Conservation (phyloP, 2,113 vertebrate genomes). For the Thunnus thynnus region DNA sequence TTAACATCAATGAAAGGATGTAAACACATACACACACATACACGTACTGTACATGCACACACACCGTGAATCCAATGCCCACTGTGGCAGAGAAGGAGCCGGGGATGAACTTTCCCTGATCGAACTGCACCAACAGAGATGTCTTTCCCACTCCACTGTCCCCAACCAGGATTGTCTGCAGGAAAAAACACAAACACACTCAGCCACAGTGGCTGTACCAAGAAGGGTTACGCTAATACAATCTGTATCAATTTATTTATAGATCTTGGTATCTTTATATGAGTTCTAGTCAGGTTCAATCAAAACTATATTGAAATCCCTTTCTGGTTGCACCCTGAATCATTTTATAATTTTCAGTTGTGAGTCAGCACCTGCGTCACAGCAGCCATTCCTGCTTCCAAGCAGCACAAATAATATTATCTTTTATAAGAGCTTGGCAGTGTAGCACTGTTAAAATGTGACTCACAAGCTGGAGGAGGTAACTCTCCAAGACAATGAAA, state of each 20-base stretch:
- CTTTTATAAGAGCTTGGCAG: constrained; percentile 31
- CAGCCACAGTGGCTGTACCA: neutral
- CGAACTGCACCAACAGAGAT: constrained; percentile 93
- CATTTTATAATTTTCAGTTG: constrained; percentile 8
- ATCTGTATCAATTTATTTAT: neutral
- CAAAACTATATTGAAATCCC: neutral
- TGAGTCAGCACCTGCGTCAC: constrained; percentile 66
- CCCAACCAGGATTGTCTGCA: constrained; percentile 92
- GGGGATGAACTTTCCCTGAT: constrained; percentile 95
- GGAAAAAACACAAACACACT: constrained; percentile 22
- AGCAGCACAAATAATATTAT: constrained; percentile 19
- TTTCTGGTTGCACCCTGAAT: neutral
- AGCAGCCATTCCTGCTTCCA: neutral
- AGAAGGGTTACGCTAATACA: neutral
- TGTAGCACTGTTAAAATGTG: constrained; percentile 1
- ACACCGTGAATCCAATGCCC: constrained; percentile 94
- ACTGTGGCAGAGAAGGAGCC: constrained; percentile 94
- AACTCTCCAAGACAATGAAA: constrained; percentile 54
- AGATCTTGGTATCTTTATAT: neutral
- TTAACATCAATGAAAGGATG: neutral
- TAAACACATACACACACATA: constrained; percentile 69
- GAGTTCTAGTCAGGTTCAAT: neutral
- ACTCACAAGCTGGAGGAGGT: constrained; percentile 54
- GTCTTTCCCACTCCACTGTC: constrained; percentile 95
- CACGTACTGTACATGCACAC: constrained; percentile 38